Percentiles rank a stretch among this genome's conserved stretches.
phyloP scores from a whole-genome alignment of 2,888 invertebrate species.

The Dasysyrphus albostriatus region DNA sequence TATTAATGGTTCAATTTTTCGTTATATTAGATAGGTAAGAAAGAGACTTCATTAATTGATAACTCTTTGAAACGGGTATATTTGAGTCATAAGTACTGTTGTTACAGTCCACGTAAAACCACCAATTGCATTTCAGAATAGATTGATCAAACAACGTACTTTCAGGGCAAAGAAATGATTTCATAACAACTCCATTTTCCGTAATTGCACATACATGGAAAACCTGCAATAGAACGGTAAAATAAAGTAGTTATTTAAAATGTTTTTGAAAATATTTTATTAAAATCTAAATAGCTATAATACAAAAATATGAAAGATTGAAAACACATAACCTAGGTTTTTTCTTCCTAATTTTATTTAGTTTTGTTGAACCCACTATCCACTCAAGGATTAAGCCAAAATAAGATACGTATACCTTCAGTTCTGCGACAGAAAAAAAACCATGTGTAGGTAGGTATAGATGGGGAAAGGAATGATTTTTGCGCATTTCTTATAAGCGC shows the following conservation, averaged over 20 bases:
- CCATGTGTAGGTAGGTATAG: too few relatives aligned
- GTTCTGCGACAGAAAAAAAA: too few relatives aligned
- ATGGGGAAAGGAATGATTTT: too few relatives aligned
- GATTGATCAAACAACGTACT: constrained; percentile 96
- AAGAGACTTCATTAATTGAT: constrained; percentile 94
- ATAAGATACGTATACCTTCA: too few relatives aligned
- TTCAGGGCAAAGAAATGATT: constrained; percentile 95
- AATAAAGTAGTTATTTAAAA: neutral
- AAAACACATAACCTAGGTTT: too few relatives aligned
- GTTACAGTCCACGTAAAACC: constrained; percentile 97
- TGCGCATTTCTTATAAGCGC: too few relatives aligned
- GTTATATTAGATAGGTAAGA: constrained; percentile 95
- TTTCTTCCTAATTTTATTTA: too few relatives aligned
- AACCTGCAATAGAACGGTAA: constrained; percentile 79
- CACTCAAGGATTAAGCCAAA: too few relatives aligned
- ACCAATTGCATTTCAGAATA: constrained; percentile 96
- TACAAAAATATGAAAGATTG: too few relatives aligned
- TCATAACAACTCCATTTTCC: constrained; percentile 94
- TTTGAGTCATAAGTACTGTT: constrained; percentile 93
- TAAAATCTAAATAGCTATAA: too few relatives aligned
- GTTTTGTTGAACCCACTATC: too few relatives aligned
- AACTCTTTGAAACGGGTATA: constrained; percentile 95
- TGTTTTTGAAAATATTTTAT: too few relatives aligned
- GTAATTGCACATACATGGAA: constrained; percentile 96
- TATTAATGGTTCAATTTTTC: constrained; percentile 84